Percentiles rank a stretch among this genome's conserved stretches.
Conservation (phyloP, 2,888 invertebrate species). For the Deroplatys truncata region DNA sequence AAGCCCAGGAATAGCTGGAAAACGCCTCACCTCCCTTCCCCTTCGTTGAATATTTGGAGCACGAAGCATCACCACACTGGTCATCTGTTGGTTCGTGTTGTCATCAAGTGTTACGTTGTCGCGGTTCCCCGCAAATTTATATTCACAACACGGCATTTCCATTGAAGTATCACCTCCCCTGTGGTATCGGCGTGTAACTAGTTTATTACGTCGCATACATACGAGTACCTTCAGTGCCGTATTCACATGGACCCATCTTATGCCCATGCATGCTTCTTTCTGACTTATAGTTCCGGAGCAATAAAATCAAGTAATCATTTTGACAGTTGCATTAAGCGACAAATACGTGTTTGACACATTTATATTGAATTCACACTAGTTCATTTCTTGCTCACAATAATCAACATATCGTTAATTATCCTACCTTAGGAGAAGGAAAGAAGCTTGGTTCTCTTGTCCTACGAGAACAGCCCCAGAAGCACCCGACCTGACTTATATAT, state of each 20-base stretch:
- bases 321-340: too few species aligned
- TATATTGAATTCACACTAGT: too few species aligned
- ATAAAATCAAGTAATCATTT: too few species aligned
- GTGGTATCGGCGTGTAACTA: neutral
- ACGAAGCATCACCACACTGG: neutral
- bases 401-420: too few species aligned
- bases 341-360: too few species aligned
- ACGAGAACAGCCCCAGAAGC: too few species aligned
- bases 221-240: neutral
- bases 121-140: neutral
- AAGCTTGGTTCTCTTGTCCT: too few species aligned
- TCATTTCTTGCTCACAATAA: too few species aligned
- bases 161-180: neutral
- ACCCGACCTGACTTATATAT: too few species aligned
- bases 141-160: neutral
- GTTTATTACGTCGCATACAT: neutral
- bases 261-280: too few species aligned
- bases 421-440: too few species aligned
- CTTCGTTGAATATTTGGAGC: neutral
- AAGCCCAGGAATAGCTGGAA: neutral
- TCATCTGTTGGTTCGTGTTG: neutral
- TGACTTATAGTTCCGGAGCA: too few species aligned
- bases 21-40: neutral
- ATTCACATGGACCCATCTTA: neutral
- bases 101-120: neutral